phyloP scores from a whole-genome alignment of 2,888 invertebrate species.

The Drosophila atripex region DNA sequence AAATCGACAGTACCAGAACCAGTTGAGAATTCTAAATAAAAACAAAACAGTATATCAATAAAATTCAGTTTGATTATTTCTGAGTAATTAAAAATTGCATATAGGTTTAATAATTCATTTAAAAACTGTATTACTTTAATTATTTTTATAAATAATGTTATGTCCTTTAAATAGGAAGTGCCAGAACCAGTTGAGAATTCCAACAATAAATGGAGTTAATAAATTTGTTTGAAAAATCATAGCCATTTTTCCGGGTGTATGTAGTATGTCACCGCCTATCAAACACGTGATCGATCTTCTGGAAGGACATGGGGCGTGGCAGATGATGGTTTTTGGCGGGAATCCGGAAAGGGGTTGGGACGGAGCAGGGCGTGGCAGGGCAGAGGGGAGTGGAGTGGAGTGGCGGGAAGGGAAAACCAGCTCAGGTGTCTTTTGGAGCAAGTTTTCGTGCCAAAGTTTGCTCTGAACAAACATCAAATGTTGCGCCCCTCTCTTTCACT shows the following conservation, averaged over 20 bases:
- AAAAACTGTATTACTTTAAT: too few species aligned
- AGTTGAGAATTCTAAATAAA: too few species aligned
- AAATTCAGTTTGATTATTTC: too few species aligned
- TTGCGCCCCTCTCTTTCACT: conserved; percentile 35
- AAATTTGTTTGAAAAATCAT: neutral
- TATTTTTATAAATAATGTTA: too few species aligned
- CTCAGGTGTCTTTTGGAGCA: conserved; percentile 72
- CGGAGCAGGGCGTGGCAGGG: neutral
- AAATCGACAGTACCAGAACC: too few species aligned
- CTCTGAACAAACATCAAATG: conserved; percentile 73
- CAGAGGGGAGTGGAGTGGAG: neutral
- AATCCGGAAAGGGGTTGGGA: neutral
- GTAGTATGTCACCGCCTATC: conserved; percentile 56
- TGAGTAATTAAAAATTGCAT: too few species aligned
- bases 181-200: too few species aligned
- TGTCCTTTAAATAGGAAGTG: too few species aligned
- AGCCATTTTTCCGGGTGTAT: conserved; percentile 13
- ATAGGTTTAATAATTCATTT: too few species aligned
- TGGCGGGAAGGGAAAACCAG: conserved; percentile 41
- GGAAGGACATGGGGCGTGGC: conserved; percentile 36
- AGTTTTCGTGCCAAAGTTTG: conserved; percentile 76
- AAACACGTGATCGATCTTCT: conserved; percentile 71
- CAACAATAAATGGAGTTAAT: too few species aligned
- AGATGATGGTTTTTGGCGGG: conserved; percentile 9
- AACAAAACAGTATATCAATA: too few species aligned